These are phyloP conservation scores for Eulithis testata DNA, from an alignment of 2,888 invertebrate genomes.

Conservation along the genomic window DNA sequence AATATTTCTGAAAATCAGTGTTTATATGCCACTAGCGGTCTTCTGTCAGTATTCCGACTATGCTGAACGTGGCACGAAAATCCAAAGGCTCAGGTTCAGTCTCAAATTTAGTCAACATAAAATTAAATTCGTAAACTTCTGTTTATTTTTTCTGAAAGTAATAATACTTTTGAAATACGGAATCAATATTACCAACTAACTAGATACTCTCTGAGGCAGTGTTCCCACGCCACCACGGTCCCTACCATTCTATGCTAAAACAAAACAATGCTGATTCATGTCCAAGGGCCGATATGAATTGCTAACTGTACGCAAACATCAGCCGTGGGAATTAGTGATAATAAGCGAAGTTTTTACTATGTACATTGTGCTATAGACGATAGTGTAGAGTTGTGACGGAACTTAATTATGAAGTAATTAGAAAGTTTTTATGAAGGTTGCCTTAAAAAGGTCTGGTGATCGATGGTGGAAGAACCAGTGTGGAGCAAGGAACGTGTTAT, in stretches of 20 bases:
- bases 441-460: no score
- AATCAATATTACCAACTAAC: neutral
- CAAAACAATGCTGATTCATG: slow-evolving; percentile 66
- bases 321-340: slow-evolving; percentile 39
- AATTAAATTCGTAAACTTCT: no score
- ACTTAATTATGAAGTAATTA: neutral
- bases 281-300: slow-evolving; percentile 62
- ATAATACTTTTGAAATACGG: no score
- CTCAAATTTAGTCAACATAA: no score
- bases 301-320: slow-evolving; percentile 48
- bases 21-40: no score
- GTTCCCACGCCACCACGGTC: slow-evolving; percentile 50
- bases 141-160: no score
- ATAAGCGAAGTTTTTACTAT: slow-evolving; percentile 29
- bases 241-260: slow-evolving; percentile 49
- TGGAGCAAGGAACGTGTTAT: neutral
- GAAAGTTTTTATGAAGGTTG: neutral
- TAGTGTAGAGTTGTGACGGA: slow-evolving; percentile 3
- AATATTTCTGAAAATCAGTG: no score
- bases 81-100: no score
- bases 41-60: no score
- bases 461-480: neutral
- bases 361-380: slow-evolving; percentile 25
- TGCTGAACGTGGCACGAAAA: no score
- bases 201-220: slow-evolving; percentile 6